These are phyloP conservation scores for Hepsetus odoe DNA, from an alignment of 2,113 vertebrate species.

Conservation along the genomic window DNA sequence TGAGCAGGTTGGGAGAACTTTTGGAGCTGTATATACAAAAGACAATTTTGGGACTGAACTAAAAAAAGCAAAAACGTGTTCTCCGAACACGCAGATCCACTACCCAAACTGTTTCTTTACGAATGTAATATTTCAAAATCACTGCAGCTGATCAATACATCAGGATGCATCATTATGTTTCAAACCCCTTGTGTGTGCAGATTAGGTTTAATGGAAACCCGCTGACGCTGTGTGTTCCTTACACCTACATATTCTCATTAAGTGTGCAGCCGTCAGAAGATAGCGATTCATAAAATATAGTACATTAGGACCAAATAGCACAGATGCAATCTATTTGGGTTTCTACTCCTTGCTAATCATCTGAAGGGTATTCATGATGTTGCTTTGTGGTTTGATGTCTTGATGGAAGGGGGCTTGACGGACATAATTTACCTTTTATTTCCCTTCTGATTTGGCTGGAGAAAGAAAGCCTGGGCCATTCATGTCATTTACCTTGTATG, in stretches of 20 bases:
- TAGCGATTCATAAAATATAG: constrained; percentile 26
- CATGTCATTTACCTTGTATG: constrained; percentile 54
- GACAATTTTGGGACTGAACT: no score
- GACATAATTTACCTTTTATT: constrained; percentile 54
- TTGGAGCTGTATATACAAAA: no score
- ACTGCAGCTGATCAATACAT: not conserved
- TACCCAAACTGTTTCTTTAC: no score
- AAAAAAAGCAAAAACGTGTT: no score
- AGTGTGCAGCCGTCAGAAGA: constrained; percentile 7
- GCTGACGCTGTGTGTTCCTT: not conserved
- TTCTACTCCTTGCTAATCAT: constrained; percentile 43
- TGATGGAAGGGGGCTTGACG: constrained; percentile 46
- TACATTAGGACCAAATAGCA: not conserved
- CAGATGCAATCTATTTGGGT: constrained; percentile 35
- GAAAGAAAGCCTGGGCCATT: constrained; percentile 37
- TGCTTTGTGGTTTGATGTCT: constrained; percentile 47
- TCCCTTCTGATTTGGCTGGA: constrained; percentile 49
- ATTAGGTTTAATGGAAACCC: not conserved
- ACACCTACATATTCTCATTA: not conserved
- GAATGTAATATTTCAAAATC: not conserved
- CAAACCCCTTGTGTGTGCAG: not conserved
- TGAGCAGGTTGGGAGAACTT: no score
- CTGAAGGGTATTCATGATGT: constrained; percentile 35
- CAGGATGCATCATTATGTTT: not conserved
- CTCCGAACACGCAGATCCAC: no score